Conservation (phyloP, 2,888 invertebrate genomes). For the Chironomus riparius region DNA sequence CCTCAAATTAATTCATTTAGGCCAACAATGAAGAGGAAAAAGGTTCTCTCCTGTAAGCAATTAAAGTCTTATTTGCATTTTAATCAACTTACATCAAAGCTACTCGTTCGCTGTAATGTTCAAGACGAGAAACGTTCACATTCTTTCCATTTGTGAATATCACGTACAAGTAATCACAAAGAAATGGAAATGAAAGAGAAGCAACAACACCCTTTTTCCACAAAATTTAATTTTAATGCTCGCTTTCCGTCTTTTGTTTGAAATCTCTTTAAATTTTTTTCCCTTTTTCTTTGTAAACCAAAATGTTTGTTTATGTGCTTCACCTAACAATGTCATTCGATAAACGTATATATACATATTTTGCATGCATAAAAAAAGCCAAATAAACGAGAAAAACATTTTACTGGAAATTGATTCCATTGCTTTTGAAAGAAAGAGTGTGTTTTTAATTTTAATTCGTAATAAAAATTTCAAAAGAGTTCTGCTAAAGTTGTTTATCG, state of each 20-base stretch:
- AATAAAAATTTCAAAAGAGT: too few relatives aligned
- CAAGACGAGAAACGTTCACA: neutral
- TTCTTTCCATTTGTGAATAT: neutral
- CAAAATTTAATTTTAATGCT: neutral
- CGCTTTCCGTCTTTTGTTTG: neutral
- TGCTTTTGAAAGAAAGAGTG: neutral
- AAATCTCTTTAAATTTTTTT: neutral
- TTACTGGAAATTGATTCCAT: neutral
- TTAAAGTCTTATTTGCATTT: slow-evolving; percentile 11
- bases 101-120: neutral
- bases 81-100: neutral
- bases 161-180: neutral
- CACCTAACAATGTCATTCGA: neutral
- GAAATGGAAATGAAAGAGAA: neutral
- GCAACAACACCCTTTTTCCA: neutral
- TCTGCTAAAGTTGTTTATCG: too few relatives aligned
- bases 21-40: neutral
- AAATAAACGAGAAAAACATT: neutral
- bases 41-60: neutral
- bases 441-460: too few relatives aligned
- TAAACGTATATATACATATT: neutral
- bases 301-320: neutral
- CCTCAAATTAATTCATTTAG: too few relatives aligned
- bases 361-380: neutral
- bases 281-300: neutral